Evolutionary conservation across 1,140 invertebrate genomes (phyloP), one percentile per base, ranked within the genome.

Genomic region (Rhagoletis zephyria): DNA sequence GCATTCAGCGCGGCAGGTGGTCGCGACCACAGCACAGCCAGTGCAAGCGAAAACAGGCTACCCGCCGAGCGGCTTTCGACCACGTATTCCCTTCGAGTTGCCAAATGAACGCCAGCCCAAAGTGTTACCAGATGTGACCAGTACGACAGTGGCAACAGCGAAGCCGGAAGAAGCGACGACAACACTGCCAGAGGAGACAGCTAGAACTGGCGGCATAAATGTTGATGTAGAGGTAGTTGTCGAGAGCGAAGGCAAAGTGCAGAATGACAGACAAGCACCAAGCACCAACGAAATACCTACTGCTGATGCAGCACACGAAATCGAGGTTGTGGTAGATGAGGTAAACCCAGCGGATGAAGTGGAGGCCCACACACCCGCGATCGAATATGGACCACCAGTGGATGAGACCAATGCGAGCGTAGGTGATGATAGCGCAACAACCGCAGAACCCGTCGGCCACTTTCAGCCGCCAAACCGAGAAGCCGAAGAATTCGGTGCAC

Each of bases 401-500:
- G 63, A 65, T 1, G 61, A 88, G 5, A 12, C 59, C 7, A 40
- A 63, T 19, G 59, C 40, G 0, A 61, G 4, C 59, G 85, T 45
- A 12, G 87, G 67, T 67, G 87, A 63, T 63, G 87, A 42, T 30
- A 30, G 30, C 14, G 87, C 85, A 64, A 67, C 40, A 51, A 70
- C 91, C 16, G 88, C 89, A 63, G 90, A 85, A 16, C 91, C 91
- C 0, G 86, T 90, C 4, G 88, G 88, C 19, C 90, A 91, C 89
- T 92, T 92, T 92, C 91, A 92, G 89, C 91, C 91, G 45, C 91
- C 91, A 85, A 87, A 88, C 51, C 89, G 89, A 64, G 91, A 92
- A 48, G 89, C 90, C 86, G 90, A 89, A 86, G 90, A 92, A 70
- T 90, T 92, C 88, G 91, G 77, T 48, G 30, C 81, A 4, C 89